Base-by-base conservation (phyloP, 2,113 vertebrate species). In the Natator depressus region DNA sequence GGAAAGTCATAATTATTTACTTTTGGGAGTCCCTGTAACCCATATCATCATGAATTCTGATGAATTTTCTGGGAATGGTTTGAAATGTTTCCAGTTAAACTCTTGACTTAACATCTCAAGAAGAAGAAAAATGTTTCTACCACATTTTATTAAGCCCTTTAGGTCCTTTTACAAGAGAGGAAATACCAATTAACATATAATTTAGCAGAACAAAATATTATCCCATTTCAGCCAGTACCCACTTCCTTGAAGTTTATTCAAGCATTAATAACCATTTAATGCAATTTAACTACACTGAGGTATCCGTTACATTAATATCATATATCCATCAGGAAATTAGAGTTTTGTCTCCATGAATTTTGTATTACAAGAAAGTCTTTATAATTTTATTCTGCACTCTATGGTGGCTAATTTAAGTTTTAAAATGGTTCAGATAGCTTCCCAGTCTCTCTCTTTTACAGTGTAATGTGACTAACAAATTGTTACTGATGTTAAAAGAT, bases 191-290 rank as follows among this genome's bases (percentile, higher is more conserved):
- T 98, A 98, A 98, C 93, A 14, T 98, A 98, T 98, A 98, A 99
- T 98, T 99, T 98, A 98, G 98, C 98, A 97, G 98, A 98, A 98
- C 98, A 98, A 98, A 98, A 98, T 98, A 98, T 98, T 98, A 98
- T 98, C 98, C 98, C 97, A 98, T 98, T 98, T 98, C 98, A 98
- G 98, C 98, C 98, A 98, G 98, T 97, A 98, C 96, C 96, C 98
- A 98, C 98, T 98, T 98, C 98, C 98, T 98, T 99, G 98, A 99
- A 98, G 98, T 98, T 99, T 99, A 98, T 98, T 98, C 98, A 98
- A 98, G 98, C 98, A 98, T 98, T 98, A 98, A 98, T 98, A 98
- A 98, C 98, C 98, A 98, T 99, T 99, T 98, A 99, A 98, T 99
- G 98, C 97, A 98, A 99, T 99, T 98, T 98, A 98, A 98, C 98